Conservation (phyloP, 2,113 vertebrate genomes). For the Asarcornis scutulata region DNA sequence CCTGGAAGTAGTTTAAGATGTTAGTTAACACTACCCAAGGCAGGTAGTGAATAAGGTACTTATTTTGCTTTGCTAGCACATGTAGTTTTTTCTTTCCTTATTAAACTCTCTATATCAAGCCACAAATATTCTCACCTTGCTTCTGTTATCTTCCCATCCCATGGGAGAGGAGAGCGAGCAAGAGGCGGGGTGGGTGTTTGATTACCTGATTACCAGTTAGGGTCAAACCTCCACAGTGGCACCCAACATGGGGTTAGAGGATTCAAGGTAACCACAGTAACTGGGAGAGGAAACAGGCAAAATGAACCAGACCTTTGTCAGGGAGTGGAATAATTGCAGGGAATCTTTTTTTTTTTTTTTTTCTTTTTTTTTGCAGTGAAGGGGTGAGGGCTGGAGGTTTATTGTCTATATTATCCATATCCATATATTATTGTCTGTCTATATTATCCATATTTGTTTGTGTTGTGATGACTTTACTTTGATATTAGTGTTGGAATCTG, state of each 20-base stretch:
- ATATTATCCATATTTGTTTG: fast-evolving
- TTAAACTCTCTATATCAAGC: neutral
- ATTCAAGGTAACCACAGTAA: neutral
- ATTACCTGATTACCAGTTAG: neutral
- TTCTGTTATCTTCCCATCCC: neutral
- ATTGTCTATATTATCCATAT: neutral
- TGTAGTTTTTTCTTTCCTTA: neutral
- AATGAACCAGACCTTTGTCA: too few relatives aligned
- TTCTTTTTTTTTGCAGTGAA: neutral
- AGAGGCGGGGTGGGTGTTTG: neutral
- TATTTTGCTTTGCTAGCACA: neutral
- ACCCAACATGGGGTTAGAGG: neutral
- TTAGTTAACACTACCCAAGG: too few relatives aligned
- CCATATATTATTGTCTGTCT: neutral
- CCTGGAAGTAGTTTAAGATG: neutral
- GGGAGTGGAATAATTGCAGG: too few relatives aligned
- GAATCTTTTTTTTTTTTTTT: too few relatives aligned
- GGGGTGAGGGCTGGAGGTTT: neutral
- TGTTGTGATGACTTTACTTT: neutral
- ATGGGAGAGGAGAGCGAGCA: neutral
- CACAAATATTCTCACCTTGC: neutral
- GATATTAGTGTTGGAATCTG: neutral
- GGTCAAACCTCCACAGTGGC: neutral
- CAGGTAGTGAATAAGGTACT: neutral
- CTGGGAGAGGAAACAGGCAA: neutral